Evolutionary conservation across 53 echinoderm and acorn worm species (phyloP).

Genomic region (Crossaster papposus): DNA sequence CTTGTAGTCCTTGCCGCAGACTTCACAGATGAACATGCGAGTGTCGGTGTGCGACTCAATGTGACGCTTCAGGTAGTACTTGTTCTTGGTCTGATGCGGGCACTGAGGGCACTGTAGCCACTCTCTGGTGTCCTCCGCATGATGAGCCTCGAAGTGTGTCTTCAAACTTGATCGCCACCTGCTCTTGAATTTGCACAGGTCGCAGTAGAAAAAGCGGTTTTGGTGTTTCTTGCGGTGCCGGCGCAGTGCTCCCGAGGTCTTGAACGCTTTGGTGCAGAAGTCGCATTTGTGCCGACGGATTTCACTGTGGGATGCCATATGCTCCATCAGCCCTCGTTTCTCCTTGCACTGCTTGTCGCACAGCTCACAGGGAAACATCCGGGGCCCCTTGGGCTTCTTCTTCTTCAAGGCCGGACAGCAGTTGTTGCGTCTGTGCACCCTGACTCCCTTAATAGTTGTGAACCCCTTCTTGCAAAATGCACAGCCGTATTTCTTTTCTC

Average conservation of each 20-base stretch:
- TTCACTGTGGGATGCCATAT: constrained; percentile 50
- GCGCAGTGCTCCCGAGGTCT: constrained; percentile 42
- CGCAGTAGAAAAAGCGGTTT: constrained; percentile 17
- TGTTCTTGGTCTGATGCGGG: constrained; percentile 48
- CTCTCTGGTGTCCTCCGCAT: constrained; percentile 27
- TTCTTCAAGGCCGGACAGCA: constrained; percentile 30
- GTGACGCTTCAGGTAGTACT: constrained; percentile 41
- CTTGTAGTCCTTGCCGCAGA: constrained; percentile 63
- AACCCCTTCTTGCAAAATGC: constrained; percentile 24
- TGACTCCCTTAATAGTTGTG: constrained; percentile 13
- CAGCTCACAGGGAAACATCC: not conserved
- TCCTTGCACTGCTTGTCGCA: constrained; percentile 42
- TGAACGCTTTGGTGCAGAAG: constrained; percentile 45
- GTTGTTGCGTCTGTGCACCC: constrained; percentile 5
- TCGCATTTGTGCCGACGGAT: constrained; percentile 46
- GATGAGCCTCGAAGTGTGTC: constrained; percentile 31
- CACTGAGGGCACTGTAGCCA: constrained; percentile 43
- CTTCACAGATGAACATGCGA: constrained; percentile 51
- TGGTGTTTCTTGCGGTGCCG: constrained; percentile 13
- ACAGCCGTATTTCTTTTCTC: constrained; percentile 21
- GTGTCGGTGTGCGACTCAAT: constrained; percentile 34
- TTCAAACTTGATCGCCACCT: constrained; percentile 53
- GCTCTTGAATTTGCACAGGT: constrained; percentile 45
- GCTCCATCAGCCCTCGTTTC: constrained; percentile 28
- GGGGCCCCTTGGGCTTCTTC: not conserved